Evolutionary conservation across 2,113 vertebrate genomes (phyloP).

Genomic region (Chionodraco myersi): DNA sequence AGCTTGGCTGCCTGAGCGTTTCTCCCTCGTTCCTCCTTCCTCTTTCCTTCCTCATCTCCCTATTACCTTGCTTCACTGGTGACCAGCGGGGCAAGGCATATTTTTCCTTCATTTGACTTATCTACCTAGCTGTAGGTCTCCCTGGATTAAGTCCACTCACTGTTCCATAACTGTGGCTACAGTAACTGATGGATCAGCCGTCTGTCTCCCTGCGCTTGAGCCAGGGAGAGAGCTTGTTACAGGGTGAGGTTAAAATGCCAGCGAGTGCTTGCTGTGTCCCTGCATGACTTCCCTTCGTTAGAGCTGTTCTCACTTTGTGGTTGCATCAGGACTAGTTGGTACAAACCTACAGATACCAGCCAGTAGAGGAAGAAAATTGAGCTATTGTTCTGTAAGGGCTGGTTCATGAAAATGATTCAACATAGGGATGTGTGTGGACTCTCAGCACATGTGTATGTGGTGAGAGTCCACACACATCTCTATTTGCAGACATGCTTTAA

Average conservation of each 20-base stretch:
- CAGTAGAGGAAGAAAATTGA: constrained; percentile 15
- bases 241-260: constrained; percentile 49
- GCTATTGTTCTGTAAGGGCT: constrained; percentile 37
- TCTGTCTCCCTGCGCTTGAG: constrained; percentile 11
- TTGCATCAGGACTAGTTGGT: constrained; percentile 4
- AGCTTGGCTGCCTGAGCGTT: constrained; percentile 65
- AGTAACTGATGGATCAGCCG: constrained; percentile 49
- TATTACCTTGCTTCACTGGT: constrained; percentile 53
- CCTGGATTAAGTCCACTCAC: constrained; percentile 57
- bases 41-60: constrained; percentile 49
- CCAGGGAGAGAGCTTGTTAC: constrained; percentile 28
- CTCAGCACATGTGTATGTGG: constrained; percentile 8
- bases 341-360: constrained; percentile 15
- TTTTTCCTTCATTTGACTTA: constrained; percentile 54
- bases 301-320: constrained; percentile 16
- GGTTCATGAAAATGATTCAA: constrained; percentile 50
- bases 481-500: constrained; percentile 34
- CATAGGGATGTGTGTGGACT: constrained; percentile 17
- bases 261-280: constrained; percentile 33
- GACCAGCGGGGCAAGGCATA: constrained; percentile 55
- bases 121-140: constrained; percentile 36
- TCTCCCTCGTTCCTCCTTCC: constrained; percentile 50
- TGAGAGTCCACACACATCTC: constrained; percentile 18
- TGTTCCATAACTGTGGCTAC: constrained; percentile 61
- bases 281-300: constrained; percentile 48